Evolutionary conservation across 2,797 vertebrate species (phyloP), one percentile per base, ranked within the genome.

Genomic region (Carcharodon carcharias): DNA sequence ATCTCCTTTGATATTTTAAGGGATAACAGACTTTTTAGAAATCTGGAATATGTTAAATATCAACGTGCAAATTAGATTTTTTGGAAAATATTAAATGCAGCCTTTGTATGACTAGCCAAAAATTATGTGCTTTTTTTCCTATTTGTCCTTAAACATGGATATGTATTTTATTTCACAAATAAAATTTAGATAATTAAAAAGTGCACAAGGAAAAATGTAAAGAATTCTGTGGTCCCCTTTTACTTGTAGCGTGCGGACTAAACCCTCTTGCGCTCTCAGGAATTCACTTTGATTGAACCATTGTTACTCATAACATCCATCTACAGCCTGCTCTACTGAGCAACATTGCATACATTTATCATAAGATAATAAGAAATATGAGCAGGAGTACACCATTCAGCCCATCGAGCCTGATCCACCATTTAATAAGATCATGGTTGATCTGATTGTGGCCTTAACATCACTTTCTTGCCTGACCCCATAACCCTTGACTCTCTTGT

Each of bases 1-100:
- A 95, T 95, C 54, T 77, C 14, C 45, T 95, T 95, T 95, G 93
- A 95, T 71, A 95, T 69, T 54, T 95, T 77, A 73, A 77, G 50
- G 69, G 58, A 95, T 95, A 77, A 77, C 94, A 95, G 67, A 95
- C 50, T 58, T 95, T 95, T 7, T n/a, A 95, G 69, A 95, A 77
- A 95, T 95, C 69, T 95, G 94, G 69, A 95, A 77, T 35, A 95
- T 95, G 67, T 73, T 77, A 73, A 77, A 28, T 9, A 95, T 95
- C 50, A 95, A 95, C n/a, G 69, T 77, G 71, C 28, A 95, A 95
- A 73, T 56, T 58, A 56, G 28, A 95, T 95, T 56, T 95, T 73
- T 54, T 23, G 69, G 94, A 71, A 95, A 73, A 71, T 77, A 95
- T 95, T 95, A 95, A 95, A 77, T 95, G 50, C 50, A 58, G 94